These are phyloP conservation scores for Hormiphora californensis DNA, from an alignment of 37 sponge, comb jelly and placozoan species.

Conservation along the genomic window DNA sequence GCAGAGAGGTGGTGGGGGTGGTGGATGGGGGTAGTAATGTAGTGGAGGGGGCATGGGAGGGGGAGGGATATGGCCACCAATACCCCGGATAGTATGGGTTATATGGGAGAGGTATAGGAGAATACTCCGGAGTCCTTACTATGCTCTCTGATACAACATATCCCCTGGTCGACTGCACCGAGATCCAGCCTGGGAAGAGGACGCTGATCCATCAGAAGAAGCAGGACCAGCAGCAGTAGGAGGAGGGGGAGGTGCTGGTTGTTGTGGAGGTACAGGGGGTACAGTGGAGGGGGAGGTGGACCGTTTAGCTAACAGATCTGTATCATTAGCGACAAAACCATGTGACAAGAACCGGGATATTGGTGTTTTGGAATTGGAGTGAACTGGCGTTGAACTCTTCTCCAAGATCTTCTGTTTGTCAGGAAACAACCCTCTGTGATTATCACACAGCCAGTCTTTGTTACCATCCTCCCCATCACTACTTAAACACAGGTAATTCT, in stretches of 20 bases:
- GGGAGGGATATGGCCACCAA: not conserved
- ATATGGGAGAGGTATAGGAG: not conserved
- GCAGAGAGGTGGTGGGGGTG: not conserved
- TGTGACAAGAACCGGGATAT: conserved; percentile 27
- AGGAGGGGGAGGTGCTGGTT: not conserved
- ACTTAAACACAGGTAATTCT: conserved; percentile 47
- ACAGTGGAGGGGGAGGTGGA: not conserved
- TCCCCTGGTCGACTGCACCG: not conserved
- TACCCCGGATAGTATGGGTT: no score
- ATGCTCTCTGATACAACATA: not conserved
- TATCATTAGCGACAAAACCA: conserved; percentile 20
- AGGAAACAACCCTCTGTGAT: conserved; percentile 22
- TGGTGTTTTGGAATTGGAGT: not conserved
- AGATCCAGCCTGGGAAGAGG: not conserved
- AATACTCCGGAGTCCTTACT: conserved; percentile 1
- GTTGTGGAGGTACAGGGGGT: not conserved
- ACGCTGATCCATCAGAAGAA: not conserved
- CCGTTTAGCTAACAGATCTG: conserved; percentile 4
- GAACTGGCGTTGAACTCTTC: not conserved
- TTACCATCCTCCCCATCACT: not conserved
- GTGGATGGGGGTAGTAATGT: not conserved
- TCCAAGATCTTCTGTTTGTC: not conserved
- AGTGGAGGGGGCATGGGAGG: not conserved
- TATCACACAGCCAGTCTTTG: conserved; percentile 12
- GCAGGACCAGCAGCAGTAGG: not conserved